Conservation (phyloP, 2,888 invertebrate genomes). For the Bursaphelenchus okinawaensis region DNA sequence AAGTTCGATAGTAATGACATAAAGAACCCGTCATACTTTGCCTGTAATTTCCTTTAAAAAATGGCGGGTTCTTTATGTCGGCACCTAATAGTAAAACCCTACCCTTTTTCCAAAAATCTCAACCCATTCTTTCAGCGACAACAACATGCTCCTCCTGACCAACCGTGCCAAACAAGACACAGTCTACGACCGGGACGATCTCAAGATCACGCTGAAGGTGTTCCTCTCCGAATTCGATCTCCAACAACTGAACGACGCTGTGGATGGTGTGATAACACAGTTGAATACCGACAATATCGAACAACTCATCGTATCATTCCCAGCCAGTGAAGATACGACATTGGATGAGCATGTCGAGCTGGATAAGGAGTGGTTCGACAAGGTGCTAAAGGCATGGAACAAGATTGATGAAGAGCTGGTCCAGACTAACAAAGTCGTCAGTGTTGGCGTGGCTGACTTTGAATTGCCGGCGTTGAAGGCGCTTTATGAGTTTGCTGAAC, state of each 20-base stretch:
- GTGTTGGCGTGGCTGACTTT: conserved; percentile 54
- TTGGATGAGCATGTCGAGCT: conserved; percentile 15
- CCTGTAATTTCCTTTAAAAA: too few relatives aligned
- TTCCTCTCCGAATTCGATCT: conserved; percentile 33
- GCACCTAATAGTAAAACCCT: too few relatives aligned
- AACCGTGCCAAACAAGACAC: conserved; percentile 45
- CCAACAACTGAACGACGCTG: conserved; percentile 40
- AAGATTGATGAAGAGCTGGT: conserved; percentile 36
- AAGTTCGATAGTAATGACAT: too few relatives aligned
- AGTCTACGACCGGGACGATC: conserved; percentile 52
- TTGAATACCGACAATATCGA: conserved; percentile 49
- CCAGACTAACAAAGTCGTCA: conserved; percentile 38
- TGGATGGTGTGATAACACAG: conserved; percentile 37
- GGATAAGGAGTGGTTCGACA: conserved; percentile 32
- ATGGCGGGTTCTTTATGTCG: too few relatives aligned
- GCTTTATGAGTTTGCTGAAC: conserved; percentile 30
- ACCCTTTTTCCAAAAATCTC: too few relatives aligned
- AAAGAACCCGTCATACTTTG: too few relatives aligned
- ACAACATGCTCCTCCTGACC: conserved; percentile 48
- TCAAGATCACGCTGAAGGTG: conserved; percentile 56
- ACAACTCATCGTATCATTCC: conserved; percentile 52
- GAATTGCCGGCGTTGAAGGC: conserved; percentile 35
- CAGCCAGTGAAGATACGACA: conserved; percentile 28
- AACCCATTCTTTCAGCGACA: conserved; percentile 43
- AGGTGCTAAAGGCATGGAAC: conserved; percentile 34